phyloP scores from a whole-genome alignment of 2,113 vertebrate genomes.

The Xenopus borealis region DNA sequence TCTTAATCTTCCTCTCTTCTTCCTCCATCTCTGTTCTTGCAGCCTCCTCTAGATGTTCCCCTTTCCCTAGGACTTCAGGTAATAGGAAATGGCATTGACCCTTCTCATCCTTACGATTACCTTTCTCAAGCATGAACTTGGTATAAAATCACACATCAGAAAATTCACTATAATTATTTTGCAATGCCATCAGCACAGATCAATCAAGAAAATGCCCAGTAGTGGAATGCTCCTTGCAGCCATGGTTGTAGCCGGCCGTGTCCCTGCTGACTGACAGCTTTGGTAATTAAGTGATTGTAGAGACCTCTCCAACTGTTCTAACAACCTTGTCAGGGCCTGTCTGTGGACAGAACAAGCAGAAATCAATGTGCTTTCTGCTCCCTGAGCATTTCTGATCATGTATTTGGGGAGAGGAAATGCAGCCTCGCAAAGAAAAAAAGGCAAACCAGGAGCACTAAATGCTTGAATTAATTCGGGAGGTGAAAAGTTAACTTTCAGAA shows the following conservation, averaged over 20 bases:
- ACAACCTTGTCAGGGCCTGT: conserved; percentile 95
- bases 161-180: conserved; percentile 94
- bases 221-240: conserved; percentile 84
- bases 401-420: conserved; percentile 55
- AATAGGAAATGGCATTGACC: conserved; percentile 93
- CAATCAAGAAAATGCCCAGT: conserved; percentile 85
- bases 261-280: conserved; percentile 93
- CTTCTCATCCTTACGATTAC: conserved; percentile 88
- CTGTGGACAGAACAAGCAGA: conserved; percentile 82
- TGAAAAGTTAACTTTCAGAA: conserved; percentile 62
- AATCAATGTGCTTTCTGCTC: conserved; percentile 89
- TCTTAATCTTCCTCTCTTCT: conserved; percentile 59
- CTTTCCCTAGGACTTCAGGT: conserved; percentile 80
- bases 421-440: conserved; percentile 61
- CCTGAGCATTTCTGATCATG: conserved; percentile 75
- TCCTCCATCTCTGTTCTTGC: conserved; percentile 46
- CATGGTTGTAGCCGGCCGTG: conserved; percentile 72
- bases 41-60: conserved; percentile 63
- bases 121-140: conserved; percentile 90
- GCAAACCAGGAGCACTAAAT: conserved; percentile 52
- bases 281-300: conserved; percentile 98
- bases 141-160: conserved; percentile 92
- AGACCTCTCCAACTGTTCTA: conserved; percentile 88
- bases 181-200: conserved; percentile 93
- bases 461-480: conserved; percentile 46